Conservation (phyloP, 2,888 invertebrate species). For the Laspeyria flexula region DNA sequence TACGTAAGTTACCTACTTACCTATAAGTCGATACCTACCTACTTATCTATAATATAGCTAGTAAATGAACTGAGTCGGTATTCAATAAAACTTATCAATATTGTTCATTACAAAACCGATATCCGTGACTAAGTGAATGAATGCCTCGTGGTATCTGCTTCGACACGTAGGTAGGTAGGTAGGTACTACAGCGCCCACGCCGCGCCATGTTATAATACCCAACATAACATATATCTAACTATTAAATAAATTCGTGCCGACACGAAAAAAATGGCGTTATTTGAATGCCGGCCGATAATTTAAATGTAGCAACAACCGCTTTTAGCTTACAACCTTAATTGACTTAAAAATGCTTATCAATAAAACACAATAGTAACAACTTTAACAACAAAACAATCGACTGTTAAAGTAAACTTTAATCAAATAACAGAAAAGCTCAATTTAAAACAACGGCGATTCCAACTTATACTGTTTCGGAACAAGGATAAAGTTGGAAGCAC, state of each 20-base stretch:
- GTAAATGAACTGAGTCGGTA: slow-evolving; percentile 34
- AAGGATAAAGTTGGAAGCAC: slow-evolving; percentile 75
- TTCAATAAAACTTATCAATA: slow-evolving; percentile 54
- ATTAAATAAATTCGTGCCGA: slow-evolving; percentile 85
- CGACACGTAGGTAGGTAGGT: slow-evolving; percentile 30
- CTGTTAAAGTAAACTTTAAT: slow-evolving; percentile 54
- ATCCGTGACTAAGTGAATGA: slow-evolving; percentile 68
- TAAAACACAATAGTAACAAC: slow-evolving; percentile 58
- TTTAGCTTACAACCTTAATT: slow-evolving; percentile 87
- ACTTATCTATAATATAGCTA: slow-evolving; percentile 15
- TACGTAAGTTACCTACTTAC: no score
- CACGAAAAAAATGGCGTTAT: slow-evolving; percentile 85
- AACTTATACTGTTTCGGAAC: slow-evolving; percentile 66
- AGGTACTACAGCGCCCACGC: slow-evolving; percentile 64
- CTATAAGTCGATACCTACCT: slow-evolving; percentile 18
- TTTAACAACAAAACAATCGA: slow-evolving; percentile 35
- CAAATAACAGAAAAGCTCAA: slow-evolving; percentile 40
- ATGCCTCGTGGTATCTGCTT: slow-evolving; percentile 54
- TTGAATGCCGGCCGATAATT: slow-evolving; percentile 86
- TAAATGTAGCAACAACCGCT: slow-evolving; percentile 86
- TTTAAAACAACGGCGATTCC: slow-evolving; percentile 38
- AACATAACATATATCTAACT: slow-evolving; percentile 75
- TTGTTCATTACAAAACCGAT: slow-evolving; percentile 55
- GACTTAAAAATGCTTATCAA: slow-evolving; percentile 87
- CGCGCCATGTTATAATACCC: slow-evolving; percentile 68